Evolutionary conservation across 1,140 invertebrate species (phyloP).

Genomic region (Polyergus mexicanus): DNA sequence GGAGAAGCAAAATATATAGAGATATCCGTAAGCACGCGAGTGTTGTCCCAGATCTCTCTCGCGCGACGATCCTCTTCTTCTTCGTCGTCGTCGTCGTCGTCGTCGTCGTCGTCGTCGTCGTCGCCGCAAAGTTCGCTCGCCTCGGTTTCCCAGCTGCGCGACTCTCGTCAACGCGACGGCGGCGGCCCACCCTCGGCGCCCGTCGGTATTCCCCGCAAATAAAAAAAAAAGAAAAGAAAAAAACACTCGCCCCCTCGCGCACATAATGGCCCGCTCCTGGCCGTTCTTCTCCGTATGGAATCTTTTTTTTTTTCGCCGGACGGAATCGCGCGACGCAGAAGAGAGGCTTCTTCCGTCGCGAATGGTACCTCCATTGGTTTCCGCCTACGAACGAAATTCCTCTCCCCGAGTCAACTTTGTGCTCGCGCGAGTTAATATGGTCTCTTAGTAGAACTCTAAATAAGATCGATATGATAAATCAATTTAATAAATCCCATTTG

Average conservation of each 20-base stretch:
- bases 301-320: constrained; percentile 60
- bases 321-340: constrained; percentile 16
- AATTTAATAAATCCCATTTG: neutral
- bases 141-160: constrained; percentile 84
- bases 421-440: neutral
- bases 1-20: constrained; percentile 81
- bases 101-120: constrained; percentile 38
- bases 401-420: constrained; percentile 49
- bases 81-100: constrained; percentile 28
- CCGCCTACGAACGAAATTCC: constrained; percentile 74
- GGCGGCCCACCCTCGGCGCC: constrained; percentile 83
- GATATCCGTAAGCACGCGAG: constrained; percentile 74
- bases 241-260: constrained; percentile 65
- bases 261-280: constrained; percentile 70
- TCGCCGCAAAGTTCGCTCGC: constrained; percentile 66
- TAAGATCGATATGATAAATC: neutral
- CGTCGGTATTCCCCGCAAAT: constrained; percentile 74
- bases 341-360: constrained; percentile 36
- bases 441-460: neutral
- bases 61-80: constrained; percentile 43
- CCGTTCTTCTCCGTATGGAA: constrained; percentile 62
- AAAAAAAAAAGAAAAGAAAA: constrained; percentile 57
- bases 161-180: constrained; percentile 84
- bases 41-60: constrained; percentile 53
- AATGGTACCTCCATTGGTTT: constrained; percentile 57